phyloP scores from a whole-genome alignment of 2,888 invertebrate species.

The Caenorhabditis japonica region DNA sequence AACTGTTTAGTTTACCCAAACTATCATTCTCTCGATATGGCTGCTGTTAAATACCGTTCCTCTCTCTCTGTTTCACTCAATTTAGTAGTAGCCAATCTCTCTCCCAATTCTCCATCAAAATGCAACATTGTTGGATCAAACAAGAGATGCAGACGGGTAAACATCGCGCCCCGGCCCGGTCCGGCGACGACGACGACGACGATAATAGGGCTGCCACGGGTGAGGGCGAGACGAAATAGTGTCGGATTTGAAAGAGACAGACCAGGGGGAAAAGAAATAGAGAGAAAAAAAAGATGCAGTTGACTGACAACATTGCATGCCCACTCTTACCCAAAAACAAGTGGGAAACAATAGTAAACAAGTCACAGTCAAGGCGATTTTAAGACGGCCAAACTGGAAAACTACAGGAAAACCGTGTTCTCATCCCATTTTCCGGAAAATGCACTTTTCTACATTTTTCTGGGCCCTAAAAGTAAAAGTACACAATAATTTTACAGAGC shows the following conservation, averaged over 20 bases:
- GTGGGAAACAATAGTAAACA: constrained; percentile 19
- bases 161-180: constrained; percentile 47
- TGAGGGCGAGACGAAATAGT: constrained; percentile 26
- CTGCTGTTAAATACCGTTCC: constrained; percentile 23
- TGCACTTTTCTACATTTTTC: neutral
- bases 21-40: constrained; percentile 15
- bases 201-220: constrained; percentile 39
- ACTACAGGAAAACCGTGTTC: neutral
- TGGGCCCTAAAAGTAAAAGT: constrained; percentile 24
- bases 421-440: neutral
- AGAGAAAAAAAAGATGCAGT: constrained; percentile 17
- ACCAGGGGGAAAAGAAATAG: too few species aligned
- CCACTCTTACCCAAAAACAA: constrained; percentile 32
- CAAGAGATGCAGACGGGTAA: constrained; percentile 51
- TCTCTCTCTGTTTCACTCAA: constrained; percentile 10
- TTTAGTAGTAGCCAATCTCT: constrained; percentile 12
- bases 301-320: constrained; percentile 42
- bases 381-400: too few species aligned
- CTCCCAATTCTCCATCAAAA: constrained; percentile 35
- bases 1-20: constrained; percentile 24
- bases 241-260: constrained; percentile 15
- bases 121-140: constrained; percentile 52
- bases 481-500: constrained; percentile 36
- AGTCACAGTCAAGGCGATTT: constrained; percentile 1
- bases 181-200: too few species aligned